Conservation (phyloP, 2,113 vertebrate genomes). For the Microtus ochrogaster region DNA sequence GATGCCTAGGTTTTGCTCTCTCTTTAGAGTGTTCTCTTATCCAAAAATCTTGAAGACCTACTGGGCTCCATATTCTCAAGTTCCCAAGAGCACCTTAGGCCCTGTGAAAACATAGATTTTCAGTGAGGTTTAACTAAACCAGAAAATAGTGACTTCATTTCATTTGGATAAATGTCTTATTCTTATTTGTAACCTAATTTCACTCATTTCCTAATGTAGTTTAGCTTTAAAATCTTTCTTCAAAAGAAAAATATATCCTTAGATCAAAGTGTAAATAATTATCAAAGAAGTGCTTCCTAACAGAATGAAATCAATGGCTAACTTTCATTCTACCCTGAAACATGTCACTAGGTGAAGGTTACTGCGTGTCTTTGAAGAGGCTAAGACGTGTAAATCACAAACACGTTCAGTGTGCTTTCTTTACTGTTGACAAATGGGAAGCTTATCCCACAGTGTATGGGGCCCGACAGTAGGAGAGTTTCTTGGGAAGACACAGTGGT, state of each 20-base stretch:
- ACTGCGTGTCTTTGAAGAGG: background rate
- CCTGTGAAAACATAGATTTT: too few species aligned
- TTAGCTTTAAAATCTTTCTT: background rate
- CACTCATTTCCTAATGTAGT: background rate
- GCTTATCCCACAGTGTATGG: background rate
- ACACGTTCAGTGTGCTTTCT: background rate
- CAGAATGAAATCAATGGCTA: background rate
- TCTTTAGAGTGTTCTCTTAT: too few species aligned
- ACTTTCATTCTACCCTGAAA: background rate
- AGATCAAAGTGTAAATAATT: background rate
- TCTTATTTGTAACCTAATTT: background rate
- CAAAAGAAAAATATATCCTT: background rate
- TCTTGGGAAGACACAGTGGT: background rate
- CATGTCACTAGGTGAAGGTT: background rate
- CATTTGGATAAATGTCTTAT: background rate
- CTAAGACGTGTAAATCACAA: background rate
- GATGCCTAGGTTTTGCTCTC: rapidly evolving
- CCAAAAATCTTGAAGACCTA: background rate
- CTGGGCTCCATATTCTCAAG: too few species aligned
- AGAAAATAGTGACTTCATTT: background rate
- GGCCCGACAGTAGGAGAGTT: background rate
- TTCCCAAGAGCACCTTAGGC: rapidly evolving
- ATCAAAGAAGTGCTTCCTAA: background rate
- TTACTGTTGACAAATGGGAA: background rate
- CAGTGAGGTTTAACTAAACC: background rate